phyloP scores from a whole-genome alignment of 1,140 invertebrate genomes.

The Sweltsa coloradensis region DNA sequence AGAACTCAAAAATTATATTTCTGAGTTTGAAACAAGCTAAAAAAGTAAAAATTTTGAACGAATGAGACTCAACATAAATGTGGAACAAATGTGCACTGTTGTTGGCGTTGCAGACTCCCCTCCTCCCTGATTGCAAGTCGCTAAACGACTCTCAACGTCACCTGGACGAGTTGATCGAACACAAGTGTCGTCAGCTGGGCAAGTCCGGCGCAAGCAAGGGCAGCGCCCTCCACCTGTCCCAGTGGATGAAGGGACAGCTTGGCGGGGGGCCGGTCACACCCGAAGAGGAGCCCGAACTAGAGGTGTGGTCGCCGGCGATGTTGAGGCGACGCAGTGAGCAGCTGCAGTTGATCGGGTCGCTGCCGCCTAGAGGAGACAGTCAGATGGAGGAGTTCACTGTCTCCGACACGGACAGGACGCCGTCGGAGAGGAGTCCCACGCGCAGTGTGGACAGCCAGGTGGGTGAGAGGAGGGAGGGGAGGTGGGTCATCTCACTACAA shows the following conservation, averaged over 20 bases:
- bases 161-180: slow-evolving; percentile 40
- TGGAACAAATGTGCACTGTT: background rate
- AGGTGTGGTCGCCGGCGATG: slow-evolving; percentile 55
- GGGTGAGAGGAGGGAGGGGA: too few species aligned
- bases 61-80: too few species aligned
- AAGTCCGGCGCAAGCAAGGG: slow-evolving; percentile 42
- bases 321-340: slow-evolving; percentile 49
- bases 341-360: slow-evolving; percentile 40
- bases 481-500: too few species aligned
- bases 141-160: too few species aligned
- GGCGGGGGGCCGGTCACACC: slow-evolving; percentile 30
- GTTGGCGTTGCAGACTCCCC: slow-evolving; percentile 3
- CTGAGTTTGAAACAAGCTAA: too few species aligned
- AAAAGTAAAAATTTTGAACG: too few species aligned
- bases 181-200: slow-evolving; percentile 42
- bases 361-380: slow-evolving; percentile 26
- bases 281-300: slow-evolving; percentile 36
- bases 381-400: slow-evolving; percentile 27
- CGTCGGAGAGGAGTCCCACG: slow-evolving; percentile 21
- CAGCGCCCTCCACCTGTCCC: slow-evolving; percentile 49
- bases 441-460: slow-evolving; percentile 53
- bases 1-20: too few species aligned
- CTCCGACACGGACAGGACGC: slow-evolving; percentile 42
- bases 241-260: slow-evolving; percentile 55
- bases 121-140: background rate